phyloP scores from a whole-genome alignment of 1,140 invertebrate species.

The Cryptotermes secundus region DNA sequence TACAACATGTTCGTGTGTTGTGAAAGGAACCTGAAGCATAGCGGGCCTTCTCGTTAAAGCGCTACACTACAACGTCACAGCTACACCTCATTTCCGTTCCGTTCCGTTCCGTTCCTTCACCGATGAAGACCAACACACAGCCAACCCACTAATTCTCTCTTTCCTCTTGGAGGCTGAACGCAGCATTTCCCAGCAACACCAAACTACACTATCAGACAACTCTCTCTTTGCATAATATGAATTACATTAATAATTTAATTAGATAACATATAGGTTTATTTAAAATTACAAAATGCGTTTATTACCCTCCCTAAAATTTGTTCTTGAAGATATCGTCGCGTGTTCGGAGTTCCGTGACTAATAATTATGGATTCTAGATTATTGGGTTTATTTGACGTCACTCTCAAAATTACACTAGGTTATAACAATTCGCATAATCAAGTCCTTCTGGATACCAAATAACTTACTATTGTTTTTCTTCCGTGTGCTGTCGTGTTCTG shows the following conservation, averaged over 20 bases:
- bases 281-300: not conserved
- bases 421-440: too few relatives aligned
- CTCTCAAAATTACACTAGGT: too few relatives aligned
- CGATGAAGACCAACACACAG: not conserved
- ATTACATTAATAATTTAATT: not conserved
- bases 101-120: not conserved
- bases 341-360: too few relatives aligned
- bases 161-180: not conserved
- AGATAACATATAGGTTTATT: not conserved
- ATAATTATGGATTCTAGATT: too few relatives aligned
- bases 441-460: too few relatives aligned
- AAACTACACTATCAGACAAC: not conserved
- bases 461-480: too few relatives aligned
- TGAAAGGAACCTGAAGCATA: not conserved
- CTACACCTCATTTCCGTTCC: not conserved
- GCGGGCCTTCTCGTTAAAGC: not conserved
- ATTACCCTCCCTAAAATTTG: not conserved
- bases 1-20: too few relatives aligned
- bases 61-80: not conserved
- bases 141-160: not conserved
- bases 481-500: too few relatives aligned
- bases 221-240: not conserved
- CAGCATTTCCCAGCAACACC: not conserved
- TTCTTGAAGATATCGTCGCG: not conserved
- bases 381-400: too few relatives aligned